Evolutionary conservation across 1,140 invertebrate species (phyloP).

Genomic region (Pseudomyrmex flavicornis): DNA sequence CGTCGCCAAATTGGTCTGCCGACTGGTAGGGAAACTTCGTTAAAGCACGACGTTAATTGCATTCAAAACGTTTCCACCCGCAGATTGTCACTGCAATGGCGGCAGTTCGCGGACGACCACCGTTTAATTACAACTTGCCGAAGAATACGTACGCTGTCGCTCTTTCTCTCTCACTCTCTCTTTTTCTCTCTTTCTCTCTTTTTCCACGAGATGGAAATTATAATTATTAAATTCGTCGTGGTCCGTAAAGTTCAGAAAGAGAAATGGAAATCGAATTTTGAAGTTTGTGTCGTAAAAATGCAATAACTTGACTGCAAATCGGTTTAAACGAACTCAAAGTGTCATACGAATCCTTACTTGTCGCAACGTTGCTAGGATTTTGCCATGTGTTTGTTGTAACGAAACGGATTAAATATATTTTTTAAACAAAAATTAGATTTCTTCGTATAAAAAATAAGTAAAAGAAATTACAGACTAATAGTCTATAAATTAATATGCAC

Average conservation of each 20-base stretch:
- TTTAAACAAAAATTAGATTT: not conserved
- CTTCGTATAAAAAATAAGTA: not conserved
- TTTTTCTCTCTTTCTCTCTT: no score
- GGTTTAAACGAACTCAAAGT: not conserved
- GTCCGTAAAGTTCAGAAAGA: constrained; percentile 31
- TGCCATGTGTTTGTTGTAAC: not conserved
- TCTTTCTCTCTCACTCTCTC: no score
- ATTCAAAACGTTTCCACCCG: constrained; percentile 70
- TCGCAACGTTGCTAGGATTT: not conserved
- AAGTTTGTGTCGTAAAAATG: constrained; percentile 57
- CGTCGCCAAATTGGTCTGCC: constrained; percentile 51
- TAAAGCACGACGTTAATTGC: constrained; percentile 72
- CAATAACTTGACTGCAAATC: constrained; percentile 10
- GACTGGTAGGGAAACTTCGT: constrained; percentile 63
- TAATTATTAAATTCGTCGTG: constrained; percentile 73
- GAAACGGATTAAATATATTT: not conserved
- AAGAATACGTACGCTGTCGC: constrained; percentile 74
- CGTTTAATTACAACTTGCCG: constrained; percentile 81
- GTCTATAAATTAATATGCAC: no score
- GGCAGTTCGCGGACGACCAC: constrained; percentile 63
- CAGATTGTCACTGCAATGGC: constrained; percentile 68
- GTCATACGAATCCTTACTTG: not conserved
- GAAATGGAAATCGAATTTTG: constrained; percentile 38
- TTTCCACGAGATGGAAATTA: constrained; percentile 64
- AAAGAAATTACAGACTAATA: not conserved